These are phyloP conservation scores for Agrenia bidenticulata DNA, from an alignment of 2,888 invertebrate species.

Conservation along the genomic window DNA sequence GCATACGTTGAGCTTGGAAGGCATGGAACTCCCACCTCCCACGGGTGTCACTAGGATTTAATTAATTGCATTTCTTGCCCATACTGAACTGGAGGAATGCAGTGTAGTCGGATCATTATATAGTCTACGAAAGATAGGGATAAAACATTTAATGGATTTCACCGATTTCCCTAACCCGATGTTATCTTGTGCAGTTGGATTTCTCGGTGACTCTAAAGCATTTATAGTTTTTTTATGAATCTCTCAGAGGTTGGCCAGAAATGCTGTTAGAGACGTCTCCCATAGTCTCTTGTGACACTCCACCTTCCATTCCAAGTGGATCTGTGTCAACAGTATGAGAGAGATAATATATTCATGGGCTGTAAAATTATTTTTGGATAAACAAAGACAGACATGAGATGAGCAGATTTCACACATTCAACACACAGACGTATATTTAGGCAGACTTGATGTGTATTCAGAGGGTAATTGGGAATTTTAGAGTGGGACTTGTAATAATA, in stretches of 20 bases:
- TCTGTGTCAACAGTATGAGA: neutral
- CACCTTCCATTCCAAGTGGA: neutral
- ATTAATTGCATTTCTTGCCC: constrained; percentile 4
- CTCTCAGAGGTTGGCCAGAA: neutral
- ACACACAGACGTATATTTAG: too few species aligned
- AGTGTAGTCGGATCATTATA: neutral
- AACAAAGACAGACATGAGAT: constrained; percentile 4
- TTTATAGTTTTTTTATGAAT: too few species aligned
- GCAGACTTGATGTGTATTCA: too few species aligned
- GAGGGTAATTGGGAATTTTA: too few species aligned
- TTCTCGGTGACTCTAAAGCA: too few species aligned
- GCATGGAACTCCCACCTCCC: constrained; percentile 1
- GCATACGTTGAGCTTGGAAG: neutral
- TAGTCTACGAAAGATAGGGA: neutral
- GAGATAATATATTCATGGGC: neutral
- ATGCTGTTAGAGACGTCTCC: neutral
- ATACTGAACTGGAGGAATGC: neutral
- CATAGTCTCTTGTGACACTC: neutral
- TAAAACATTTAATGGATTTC: too few species aligned
- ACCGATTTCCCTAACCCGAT: too few species aligned
- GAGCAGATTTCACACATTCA: too few species aligned
- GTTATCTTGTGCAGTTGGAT: too few species aligned
- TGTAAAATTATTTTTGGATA: constrained; percentile 18
- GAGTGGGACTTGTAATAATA: too few species aligned
- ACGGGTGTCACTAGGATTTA: constrained; percentile 1